Evolutionary conservation across 2,888 invertebrate genomes (phyloP).

Genomic region (Graphium colonna): DNA sequence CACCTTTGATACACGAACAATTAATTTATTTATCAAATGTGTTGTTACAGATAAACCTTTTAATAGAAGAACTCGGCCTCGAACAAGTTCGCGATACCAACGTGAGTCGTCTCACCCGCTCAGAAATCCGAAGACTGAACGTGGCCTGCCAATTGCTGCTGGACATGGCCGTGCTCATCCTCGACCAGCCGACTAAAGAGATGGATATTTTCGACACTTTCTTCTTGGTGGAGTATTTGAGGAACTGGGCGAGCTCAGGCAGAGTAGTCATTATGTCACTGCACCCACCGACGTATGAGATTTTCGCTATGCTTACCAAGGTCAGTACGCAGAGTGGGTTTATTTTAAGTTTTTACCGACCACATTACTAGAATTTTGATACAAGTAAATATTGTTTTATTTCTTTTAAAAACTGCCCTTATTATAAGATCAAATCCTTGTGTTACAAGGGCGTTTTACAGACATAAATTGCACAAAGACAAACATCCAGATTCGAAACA

Average conservation of each 20-base stretch:
- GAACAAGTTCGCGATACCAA: slow-evolving; percentile 93
- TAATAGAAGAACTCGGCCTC: slow-evolving; percentile 94
- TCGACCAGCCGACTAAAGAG: slow-evolving; percentile 93
- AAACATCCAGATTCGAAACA: too few species aligned
- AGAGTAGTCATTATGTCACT: slow-evolving; percentile 94
- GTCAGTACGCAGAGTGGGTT: too few species aligned
- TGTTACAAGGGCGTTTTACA: too few species aligned
- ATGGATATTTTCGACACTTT: slow-evolving; percentile 98
- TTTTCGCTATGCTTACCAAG: slow-evolving; percentile 94
- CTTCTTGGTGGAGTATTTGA: slow-evolving; percentile 94
- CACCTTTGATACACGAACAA: too few species aligned
- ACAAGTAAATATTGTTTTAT: too few species aligned
- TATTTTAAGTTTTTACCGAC: too few species aligned
- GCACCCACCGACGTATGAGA: slow-evolving; percentile 97
- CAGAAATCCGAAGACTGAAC: slow-evolving; percentile 91
- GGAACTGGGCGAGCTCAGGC: slow-evolving; percentile 92
- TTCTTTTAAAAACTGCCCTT: too few species aligned
- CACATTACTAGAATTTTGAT: too few species aligned
- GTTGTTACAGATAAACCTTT: slow-evolving; percentile 89
- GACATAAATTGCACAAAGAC: too few species aligned
- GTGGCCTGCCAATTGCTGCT: slow-evolving; percentile 93
- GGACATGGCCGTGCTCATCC: slow-evolving; percentile 90
- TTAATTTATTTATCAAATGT: too few species aligned
- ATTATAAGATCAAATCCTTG: too few species aligned
- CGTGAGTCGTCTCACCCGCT: slow-evolving; percentile 91